Conservation (phyloP, 2,113 vertebrate species). For the Antennarius striatus region DNA sequence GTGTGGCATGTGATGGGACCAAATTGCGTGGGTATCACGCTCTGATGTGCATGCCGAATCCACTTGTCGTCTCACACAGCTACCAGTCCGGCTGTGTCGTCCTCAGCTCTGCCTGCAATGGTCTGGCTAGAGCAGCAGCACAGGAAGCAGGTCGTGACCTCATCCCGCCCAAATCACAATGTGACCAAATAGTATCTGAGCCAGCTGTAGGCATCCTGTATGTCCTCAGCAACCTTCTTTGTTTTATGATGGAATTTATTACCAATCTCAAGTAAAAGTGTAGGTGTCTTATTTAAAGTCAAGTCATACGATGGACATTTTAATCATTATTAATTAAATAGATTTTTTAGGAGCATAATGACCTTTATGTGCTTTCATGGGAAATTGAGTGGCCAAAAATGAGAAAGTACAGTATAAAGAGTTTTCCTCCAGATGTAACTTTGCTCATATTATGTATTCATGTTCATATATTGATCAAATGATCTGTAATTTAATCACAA, state of each 20-base stretch:
- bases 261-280: neutral
- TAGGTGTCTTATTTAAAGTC: neutral
- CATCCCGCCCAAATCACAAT: conserved; percentile 42
- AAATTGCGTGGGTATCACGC: conserved; percentile 74
- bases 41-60: conserved; percentile 79
- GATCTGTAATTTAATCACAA: too few species aligned
- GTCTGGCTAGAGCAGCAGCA: conserved; percentile 49
- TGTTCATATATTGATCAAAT: too few species aligned
- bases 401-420: neutral
- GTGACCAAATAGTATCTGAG: conserved; percentile 43
- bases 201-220: neutral
- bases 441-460: too few species aligned
- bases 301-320: neutral
- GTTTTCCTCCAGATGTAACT: too few species aligned
- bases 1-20: conserved; percentile 74
- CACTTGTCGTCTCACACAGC: conserved; percentile 75
- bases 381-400: neutral
- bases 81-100: conserved; percentile 60
- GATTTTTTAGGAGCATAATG: too few species aligned
- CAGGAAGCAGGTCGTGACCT: conserved; percentile 61
- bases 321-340: neutral
- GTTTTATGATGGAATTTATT: neutral
- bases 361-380: neutral
- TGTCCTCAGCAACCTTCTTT: conserved; percentile 1
- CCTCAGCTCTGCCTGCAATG: conserved; percentile 53